A percentile compares a stretch with the other conserved stretches of the same genome.
These are phyloP conservation scores for Lytechinus variegatus DNA, from an alignment of 35 echinoderm and acorn worm species.

Conservation along the genomic window DNA sequence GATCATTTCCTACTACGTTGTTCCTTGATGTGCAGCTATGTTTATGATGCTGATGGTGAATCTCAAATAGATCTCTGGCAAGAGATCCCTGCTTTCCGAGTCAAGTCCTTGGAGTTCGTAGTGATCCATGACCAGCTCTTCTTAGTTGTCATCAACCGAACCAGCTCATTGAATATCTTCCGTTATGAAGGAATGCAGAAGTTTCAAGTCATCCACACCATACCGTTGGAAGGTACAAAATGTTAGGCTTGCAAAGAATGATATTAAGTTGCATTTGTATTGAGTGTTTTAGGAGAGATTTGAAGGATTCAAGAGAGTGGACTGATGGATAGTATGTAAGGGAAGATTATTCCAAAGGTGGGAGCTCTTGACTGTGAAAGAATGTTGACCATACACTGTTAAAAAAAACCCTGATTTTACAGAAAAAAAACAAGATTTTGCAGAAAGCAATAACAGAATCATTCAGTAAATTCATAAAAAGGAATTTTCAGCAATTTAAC, in stretches of 20 bases:
- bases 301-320: too few species aligned
- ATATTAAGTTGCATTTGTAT: too few species aligned
- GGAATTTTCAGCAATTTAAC: too few species aligned
- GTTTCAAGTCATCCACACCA: conserved; percentile 27
- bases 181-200: conserved; percentile 38
- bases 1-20: background rate
- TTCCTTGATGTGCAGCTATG: conserved; percentile 12
- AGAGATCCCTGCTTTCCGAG: conserved; percentile 29
- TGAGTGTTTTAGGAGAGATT: too few species aligned
- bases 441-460: too few species aligned
- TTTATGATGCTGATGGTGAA: conserved; percentile 24
- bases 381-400: too few species aligned
- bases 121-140: conserved; percentile 30
- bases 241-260: background rate
- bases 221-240: conserved; percentile 21
- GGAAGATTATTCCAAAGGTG: too few species aligned
- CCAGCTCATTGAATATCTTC: conserved; percentile 35
- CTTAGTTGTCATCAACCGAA: conserved; percentile 15
- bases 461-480: too few species aligned
- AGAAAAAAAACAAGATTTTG: too few species aligned
- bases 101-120: conserved; percentile 29
- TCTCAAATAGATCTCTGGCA: conserved; percentile 15
- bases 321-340: too few species aligned
- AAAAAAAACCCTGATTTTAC: too few species aligned
- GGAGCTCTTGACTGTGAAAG: too few species aligned